Evolutionary conservation across 2,797 vertebrate species (phyloP).

Genomic region (Chaetophractus vellerosus): DNA sequence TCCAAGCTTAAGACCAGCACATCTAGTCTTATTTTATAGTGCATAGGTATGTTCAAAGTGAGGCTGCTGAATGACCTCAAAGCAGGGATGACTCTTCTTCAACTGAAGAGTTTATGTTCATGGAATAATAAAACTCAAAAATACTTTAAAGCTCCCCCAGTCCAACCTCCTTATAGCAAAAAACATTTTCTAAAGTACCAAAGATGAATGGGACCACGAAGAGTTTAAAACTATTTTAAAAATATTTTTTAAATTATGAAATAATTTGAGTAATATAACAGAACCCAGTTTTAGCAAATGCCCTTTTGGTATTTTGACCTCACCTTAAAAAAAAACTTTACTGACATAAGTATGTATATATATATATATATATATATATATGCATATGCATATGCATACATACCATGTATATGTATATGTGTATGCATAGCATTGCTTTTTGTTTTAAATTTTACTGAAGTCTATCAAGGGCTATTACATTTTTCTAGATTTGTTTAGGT

Average conservation of each 20-base stretch:
- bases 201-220: not conserved
- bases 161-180: not conserved
- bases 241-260: not conserved
- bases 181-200: conserved; percentile 18
- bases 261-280: conserved; percentile 22
- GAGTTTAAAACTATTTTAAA: not conserved
- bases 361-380: not conserved
- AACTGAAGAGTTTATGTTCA: conserved; percentile 31
- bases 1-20: conserved; percentile 45
- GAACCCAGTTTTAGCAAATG: not conserved
- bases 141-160: not conserved
- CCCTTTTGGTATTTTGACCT: conserved; percentile 11
- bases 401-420: not conserved
- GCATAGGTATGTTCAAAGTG: conserved; percentile 1
- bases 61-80: conserved; percentile 11
- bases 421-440: not conserved
- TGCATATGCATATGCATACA: too few relatives aligned
- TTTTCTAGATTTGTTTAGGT: not conserved
- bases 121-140: conserved; percentile 57
- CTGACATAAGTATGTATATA: not conserved
- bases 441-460: conserved; percentile 15
- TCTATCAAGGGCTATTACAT: not conserved
- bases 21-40: conserved; percentile 22
- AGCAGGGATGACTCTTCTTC: not conserved
- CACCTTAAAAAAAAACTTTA: conserved; percentile 10